Base-by-base conservation (phyloP, 2,113 vertebrate species). In the Notiomystis cincta region DNA sequence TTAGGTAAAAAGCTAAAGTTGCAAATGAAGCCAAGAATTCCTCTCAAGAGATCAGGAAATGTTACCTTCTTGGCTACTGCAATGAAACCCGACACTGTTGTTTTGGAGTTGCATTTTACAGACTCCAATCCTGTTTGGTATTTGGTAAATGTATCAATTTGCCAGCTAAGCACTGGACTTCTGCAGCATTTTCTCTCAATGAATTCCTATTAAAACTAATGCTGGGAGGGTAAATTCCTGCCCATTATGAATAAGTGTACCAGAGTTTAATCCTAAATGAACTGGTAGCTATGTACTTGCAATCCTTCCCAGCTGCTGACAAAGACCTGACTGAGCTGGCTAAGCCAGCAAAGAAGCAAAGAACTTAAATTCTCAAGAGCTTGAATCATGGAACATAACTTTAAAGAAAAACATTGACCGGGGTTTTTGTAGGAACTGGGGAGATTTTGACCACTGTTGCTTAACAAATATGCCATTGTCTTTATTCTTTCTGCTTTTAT, bases 31-130 rank as follows among this genome's bases (percentile, higher is more conserved):
- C 57, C 2, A 17, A 82, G 66, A 94, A 91, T 56, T 96, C 69
- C 15, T 76, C 87, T 89, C 77, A 37, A 86, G 91, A 89, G 84
- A 89, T 91, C 24, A 66, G 77, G 61, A 75, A 87, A 96, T 7
- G 24, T 92, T 94, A 94, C 89, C 83, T 91, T 93, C 77, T 95
- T 96, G 83, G 73, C 87, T 92, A 79, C 65, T 57, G 57, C 87
- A 79, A 35, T 56, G 81, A 94, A 97, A 97, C 24, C 25, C 1
- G 56, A 92, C 73, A 67, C 83, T 92, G 92, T 80, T 94, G 87
- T 89, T 95, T 95, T 93, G 56, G 22, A 84, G 60, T 82, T 91
- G 65, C 8, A 2, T 91, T 95, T 83, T 89, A 57, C 77, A 82
- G 77, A 60, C 60, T 84, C 51, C 38, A 58, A 33, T 76, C 35